A percentile compares a stretch with the other conserved stretches of the same genome.
Conservation (phyloP, 2,888 invertebrate species). For the Heliconius sara region DNA sequence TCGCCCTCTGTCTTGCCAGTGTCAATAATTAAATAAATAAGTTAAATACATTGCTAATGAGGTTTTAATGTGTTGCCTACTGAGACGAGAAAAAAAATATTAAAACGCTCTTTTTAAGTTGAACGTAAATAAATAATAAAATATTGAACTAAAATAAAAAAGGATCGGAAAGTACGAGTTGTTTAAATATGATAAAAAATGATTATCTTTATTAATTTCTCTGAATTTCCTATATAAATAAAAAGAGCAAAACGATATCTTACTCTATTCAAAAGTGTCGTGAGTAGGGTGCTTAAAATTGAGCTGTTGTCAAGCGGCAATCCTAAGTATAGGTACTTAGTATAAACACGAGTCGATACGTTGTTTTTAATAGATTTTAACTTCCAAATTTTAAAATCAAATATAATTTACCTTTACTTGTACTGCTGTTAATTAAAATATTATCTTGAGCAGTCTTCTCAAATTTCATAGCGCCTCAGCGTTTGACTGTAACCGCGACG, state of each 20-base stretch:
- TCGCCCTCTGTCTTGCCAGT: constrained; percentile 34
- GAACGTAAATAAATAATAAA: constrained; percentile 21
- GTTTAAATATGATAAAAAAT: neutral
- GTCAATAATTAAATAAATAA: constrained; percentile 35
- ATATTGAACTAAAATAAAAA: constrained; percentile 1
- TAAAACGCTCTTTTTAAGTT: constrained; percentile 18
- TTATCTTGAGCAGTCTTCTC: neutral
- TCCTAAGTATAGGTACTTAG: neutral
- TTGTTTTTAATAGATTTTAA: neutral
- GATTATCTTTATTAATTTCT: no score
- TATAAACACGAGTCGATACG: no score
- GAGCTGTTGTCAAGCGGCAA: no score
- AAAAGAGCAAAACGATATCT: no score
- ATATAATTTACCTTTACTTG: neutral
- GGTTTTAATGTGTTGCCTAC: constrained; percentile 51
- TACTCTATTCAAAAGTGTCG: no score
- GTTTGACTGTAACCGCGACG: no score
- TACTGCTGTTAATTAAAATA: neutral
- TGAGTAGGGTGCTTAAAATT: no score
- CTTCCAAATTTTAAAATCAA: neutral
- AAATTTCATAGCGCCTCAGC: neutral
- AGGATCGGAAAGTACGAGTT: neutral
- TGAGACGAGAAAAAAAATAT: constrained; percentile 38
- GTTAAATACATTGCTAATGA: constrained; percentile 51
- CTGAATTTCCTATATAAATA: no score